Base-by-base conservation (phyloP, 2,797 vertebrate species). In the Liasis olivaceus region DNA sequence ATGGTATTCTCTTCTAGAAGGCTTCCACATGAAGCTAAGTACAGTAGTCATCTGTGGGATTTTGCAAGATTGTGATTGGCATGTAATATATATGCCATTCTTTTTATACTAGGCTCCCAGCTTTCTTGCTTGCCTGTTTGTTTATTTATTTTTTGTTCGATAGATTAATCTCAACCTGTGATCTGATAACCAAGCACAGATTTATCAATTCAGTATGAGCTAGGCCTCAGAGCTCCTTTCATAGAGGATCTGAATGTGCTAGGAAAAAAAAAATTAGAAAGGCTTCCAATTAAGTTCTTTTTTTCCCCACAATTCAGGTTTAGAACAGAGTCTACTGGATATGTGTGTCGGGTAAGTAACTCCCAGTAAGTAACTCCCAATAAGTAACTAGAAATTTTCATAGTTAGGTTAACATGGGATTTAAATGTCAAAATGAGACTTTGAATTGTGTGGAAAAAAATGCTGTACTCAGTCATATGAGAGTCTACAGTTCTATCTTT, bases 301-400 rank as follows among this genome's bases (percentile, higher is more conserved):
- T n/a, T 91, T 22, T 88, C 62, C 85, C 28, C 89, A 9, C 36
- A 81, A 93, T 24, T 54, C 97, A 99, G 99, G 99, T 94, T 97
- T 99, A 97, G 99, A 99, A 96, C 99, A 99, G 97, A 98, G 98
- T 95, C 97, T 99, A 96, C 94, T 99, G 94, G 99, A 98, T 60
- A 98, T 99, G 95, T 99, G 99, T 97, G 98, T 98, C 96, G 99
- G 99, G 99, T 99, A 97, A 98, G 99, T 97, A 66, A 1, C 8
- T 51, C 0, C 0, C n/a, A 28, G 22, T 22, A 81, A 81, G 36
- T 81, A 47, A 47, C 72, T 47, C 0, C 0, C n/a, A 28, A 14
- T 22, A 81, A 81, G 36, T 81, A 47, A 47, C 72, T 47, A 9
- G 36, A 24, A 81, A 81, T 24, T 20, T 81, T 81, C 20, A 81